phyloP scores from a whole-genome alignment of 2,797 vertebrate species.

The Xiphorhynchus erythropygius region DNA sequence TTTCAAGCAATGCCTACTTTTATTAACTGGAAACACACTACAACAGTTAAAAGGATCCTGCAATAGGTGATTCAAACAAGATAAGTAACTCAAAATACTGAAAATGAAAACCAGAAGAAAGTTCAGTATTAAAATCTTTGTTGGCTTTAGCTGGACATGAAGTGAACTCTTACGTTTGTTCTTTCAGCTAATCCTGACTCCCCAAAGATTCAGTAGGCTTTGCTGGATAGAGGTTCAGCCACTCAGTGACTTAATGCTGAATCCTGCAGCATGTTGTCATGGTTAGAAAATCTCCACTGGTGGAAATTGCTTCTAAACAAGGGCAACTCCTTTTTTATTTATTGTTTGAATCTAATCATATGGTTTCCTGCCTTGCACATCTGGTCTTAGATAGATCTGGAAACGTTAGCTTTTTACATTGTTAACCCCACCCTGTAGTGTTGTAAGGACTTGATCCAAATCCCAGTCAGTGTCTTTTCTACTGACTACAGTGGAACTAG shows the following conservation, averaged over 20 bases:
- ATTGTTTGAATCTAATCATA: conserved; percentile 42
- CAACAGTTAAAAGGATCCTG: neutral
- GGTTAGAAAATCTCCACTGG: conserved; percentile 53
- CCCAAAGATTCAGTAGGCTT: conserved; percentile 32
- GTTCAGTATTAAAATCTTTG: neutral
- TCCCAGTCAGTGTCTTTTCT: conserved; percentile 7
- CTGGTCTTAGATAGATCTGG: conserved; percentile 60
- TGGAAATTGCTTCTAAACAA: conserved; percentile 62
- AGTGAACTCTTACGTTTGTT: conserved; percentile 36
- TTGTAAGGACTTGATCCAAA: conserved; percentile 45
- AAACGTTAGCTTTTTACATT: conserved; percentile 57
- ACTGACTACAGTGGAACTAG: conserved; percentile 18
- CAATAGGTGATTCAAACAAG: neutral
- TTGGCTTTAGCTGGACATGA: conserved; percentile 29
- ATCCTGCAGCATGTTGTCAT: conserved; percentile 54
- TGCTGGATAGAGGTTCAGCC: neutral
- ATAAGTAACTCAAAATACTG: conserved; percentile 30
- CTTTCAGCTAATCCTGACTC: conserved; percentile 44
- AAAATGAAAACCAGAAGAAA: conserved; percentile 59
- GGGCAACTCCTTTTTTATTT: conserved; percentile 56
- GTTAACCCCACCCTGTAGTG: conserved; percentile 40
- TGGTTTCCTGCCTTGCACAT: conserved; percentile 55
- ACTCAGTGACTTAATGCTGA: conserved; percentile 27
- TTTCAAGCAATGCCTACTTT: conserved; percentile 7
- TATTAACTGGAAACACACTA: conserved; percentile 15